phyloP scores from a whole-genome alignment of 2,888 invertebrate genomes.

The Bhutanitis thaidina region DNA sequence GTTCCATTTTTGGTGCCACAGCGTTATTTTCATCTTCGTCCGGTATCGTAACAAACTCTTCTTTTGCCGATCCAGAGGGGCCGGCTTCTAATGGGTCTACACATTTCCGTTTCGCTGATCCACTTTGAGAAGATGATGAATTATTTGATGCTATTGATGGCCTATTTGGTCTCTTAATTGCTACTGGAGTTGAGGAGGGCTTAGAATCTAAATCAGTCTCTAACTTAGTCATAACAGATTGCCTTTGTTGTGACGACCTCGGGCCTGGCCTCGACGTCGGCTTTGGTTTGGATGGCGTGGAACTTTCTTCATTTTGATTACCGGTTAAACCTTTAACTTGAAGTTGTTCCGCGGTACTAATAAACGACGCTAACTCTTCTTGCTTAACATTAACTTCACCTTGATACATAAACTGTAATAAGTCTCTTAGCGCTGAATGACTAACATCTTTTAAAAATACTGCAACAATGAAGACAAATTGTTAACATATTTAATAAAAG shows the following conservation, averaged over 20 bases:
- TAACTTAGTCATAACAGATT: constrained; percentile 82
- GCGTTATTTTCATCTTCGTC: constrained; percentile 78
- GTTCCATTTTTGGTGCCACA: constrained; percentile 84
- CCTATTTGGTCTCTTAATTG: constrained; percentile 83
- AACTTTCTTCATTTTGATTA: constrained; percentile 81
- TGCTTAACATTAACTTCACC: constrained; percentile 86
- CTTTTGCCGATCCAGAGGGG: constrained; percentile 77
- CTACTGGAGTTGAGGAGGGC: constrained; percentile 82
- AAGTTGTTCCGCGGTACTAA: constrained; percentile 85
- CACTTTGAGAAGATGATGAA: constrained; percentile 79
- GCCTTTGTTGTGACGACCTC: constrained; percentile 82
- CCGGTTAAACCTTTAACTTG: constrained; percentile 86
- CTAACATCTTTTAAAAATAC: constrained; percentile 86
- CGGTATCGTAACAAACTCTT: constrained; percentile 76
- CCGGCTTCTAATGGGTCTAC: constrained; percentile 82
- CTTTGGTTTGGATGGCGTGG: constrained; percentile 80
- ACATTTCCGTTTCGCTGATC: constrained; percentile 78
- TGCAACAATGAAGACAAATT: constrained; percentile 53
- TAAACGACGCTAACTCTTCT: constrained; percentile 85
- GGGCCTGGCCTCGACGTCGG: constrained; percentile 81
- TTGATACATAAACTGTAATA: constrained; percentile 86
- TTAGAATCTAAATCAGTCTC: constrained; percentile 82
- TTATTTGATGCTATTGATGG: constrained; percentile 82
- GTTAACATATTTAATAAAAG: too few relatives aligned
- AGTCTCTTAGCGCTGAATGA: constrained; percentile 84